Evolutionary conservation across 1,140 invertebrate species (phyloP).

Genomic region (Calliopsis andreniformis): DNA sequence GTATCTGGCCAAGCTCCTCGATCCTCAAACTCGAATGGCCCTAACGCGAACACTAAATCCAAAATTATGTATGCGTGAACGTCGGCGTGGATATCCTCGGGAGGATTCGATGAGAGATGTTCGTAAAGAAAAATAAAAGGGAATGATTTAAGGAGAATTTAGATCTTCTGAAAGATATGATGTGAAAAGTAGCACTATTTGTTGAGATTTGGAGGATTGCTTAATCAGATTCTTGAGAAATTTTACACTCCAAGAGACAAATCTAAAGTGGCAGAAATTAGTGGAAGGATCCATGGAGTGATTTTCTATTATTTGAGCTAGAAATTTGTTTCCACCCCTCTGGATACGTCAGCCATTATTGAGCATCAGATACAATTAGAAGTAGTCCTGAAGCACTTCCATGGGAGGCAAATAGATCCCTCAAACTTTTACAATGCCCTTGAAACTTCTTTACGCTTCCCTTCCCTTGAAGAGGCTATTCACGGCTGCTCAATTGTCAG

Average conservation of each 20-base stretch:
- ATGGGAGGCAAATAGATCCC: not conserved
- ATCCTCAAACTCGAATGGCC: slow-evolving; percentile 59
- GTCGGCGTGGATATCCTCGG: slow-evolving; percentile 43
- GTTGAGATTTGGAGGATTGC: too few species aligned
- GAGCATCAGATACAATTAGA: not conserved
- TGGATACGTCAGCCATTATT: not conserved
- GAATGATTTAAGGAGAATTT: not conserved
- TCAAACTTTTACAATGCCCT: not conserved
- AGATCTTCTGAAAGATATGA: too few species aligned
- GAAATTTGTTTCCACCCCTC: too few species aligned
- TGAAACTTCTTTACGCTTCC: not conserved
- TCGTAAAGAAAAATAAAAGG: not conserved
- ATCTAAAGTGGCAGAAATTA: too few species aligned
- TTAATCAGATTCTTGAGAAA: too few species aligned
- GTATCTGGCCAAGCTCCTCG: slow-evolving; percentile 69
- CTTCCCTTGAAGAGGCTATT: not conserved
- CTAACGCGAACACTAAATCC: slow-evolving; percentile 65
- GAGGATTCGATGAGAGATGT: not conserved
- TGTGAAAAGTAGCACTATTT: too few species aligned
- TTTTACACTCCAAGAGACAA: too few species aligned
- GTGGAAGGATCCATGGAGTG: too few species aligned
- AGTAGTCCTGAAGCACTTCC: not conserved
- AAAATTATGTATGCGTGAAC: slow-evolving; percentile 60
- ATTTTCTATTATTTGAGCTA: too few species aligned
- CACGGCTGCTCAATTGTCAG: not conserved